These are phyloP conservation scores for Gadus macrocephalus DNA, from an alignment of 2,113 vertebrate genomes.

Conservation along the genomic window DNA sequence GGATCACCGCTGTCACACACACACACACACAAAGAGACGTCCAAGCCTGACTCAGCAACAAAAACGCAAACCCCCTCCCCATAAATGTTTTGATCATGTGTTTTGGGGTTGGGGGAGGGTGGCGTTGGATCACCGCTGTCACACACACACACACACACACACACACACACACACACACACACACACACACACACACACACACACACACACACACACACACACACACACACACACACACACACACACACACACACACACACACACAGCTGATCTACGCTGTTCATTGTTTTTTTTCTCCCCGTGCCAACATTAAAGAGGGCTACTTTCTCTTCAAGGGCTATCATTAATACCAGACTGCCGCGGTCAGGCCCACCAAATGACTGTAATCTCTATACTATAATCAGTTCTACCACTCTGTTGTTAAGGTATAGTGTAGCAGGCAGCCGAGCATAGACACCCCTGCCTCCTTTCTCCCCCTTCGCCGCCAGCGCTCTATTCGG, in stretches of 20 bases:
- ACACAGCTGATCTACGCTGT: too few species aligned
- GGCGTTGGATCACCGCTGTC: constrained; percentile 39
- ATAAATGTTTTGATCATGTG: constrained; percentile 59
- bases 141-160: constrained; percentile 59
- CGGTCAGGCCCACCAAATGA: background rate
- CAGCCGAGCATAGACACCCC: background rate
- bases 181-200: background rate
- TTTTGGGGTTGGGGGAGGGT: constrained; percentile 5
- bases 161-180: background rate
- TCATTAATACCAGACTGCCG: background rate
- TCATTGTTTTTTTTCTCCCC: too few species aligned
- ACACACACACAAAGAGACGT: constrained; percentile 67
- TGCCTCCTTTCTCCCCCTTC: too few species aligned
- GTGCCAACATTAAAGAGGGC: background rate
- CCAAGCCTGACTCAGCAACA: constrained; percentile 67
- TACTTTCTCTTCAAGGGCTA: background rate
- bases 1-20: constrained; percentile 44
- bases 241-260: too few species aligned
- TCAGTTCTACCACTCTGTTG: background rate
- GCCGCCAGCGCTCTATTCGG: too few species aligned
- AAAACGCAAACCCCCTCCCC: constrained; percentile 37
- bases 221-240: too few species aligned
- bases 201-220: too few species aligned
- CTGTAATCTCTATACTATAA: background rate
- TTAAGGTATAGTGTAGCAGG: constrained; percentile 1